These are phyloP conservation scores for Acropora tenuis DNA, from an alignment of 64 coral and sea anemone species.

Conservation along the genomic window DNA sequence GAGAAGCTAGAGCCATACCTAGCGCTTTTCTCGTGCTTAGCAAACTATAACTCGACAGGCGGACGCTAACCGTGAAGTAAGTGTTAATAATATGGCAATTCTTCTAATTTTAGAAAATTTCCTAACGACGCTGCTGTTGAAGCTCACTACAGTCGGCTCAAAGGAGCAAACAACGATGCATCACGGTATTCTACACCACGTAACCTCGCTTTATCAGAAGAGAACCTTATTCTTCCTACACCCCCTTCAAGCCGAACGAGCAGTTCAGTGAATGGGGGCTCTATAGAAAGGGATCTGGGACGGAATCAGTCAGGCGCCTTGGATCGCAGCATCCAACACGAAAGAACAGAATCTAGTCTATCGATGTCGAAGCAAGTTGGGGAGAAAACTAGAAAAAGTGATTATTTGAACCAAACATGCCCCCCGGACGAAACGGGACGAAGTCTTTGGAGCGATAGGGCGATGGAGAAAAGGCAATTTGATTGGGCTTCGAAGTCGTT, in stretches of 20 bases:
- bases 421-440: not conserved
- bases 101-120: not conserved
- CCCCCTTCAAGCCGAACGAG: not conserved
- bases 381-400: not conserved
- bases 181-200: not conserved
- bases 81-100: not conserved
- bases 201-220: not conserved
- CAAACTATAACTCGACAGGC: no score
- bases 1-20: no score
- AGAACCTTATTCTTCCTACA: conserved; percentile 9
- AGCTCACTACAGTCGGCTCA: conserved; percentile 15
- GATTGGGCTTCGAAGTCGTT: not conserved
- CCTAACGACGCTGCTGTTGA: not conserved
- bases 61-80: not conserved
- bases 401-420: not conserved
- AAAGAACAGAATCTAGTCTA: not conserved
- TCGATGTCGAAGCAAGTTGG: not conserved
- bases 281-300: not conserved
- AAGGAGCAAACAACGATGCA: not conserved
- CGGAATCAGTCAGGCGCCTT: not conserved
- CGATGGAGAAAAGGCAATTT: not conserved
- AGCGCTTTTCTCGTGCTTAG: no score
- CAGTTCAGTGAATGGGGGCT: not conserved
- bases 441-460: not conserved
- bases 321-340: not conserved